Percentiles rank a stretch among this genome's conserved stretches.
These are phyloP conservation scores for Platycheirus rosarum DNA, from an alignment of 2,888 invertebrate species.

Conservation along the genomic window DNA sequence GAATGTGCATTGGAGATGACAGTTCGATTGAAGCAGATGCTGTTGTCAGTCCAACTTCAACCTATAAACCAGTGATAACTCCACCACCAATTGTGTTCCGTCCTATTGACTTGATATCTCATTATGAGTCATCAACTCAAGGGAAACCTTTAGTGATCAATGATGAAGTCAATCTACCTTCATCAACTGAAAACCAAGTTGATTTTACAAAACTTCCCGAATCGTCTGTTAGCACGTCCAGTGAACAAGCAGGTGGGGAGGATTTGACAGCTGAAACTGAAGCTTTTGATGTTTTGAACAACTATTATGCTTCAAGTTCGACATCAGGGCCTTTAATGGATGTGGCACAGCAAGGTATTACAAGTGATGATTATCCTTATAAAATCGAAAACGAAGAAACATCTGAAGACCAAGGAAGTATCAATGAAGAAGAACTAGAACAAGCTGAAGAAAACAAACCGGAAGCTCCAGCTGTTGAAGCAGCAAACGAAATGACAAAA, in stretches of 20 bases:
- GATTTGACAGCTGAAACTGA: constrained; percentile 53
- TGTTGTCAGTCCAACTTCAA: constrained; percentile 68
- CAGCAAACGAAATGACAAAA: constrained; percentile 66
- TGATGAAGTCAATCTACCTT: constrained; percentile 20
- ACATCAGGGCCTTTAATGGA: constrained; percentile 31
- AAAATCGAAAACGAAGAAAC: constrained; percentile 79
- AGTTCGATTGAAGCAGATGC: constrained; percentile 68
- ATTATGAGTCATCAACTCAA: constrained; percentile 59
- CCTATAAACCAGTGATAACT: constrained; percentile 73
- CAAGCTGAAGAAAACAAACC: constrained; percentile 31
- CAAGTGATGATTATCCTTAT: constrained; percentile 79
- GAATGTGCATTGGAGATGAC: constrained; percentile 84
- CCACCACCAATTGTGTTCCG: constrained; percentile 71
- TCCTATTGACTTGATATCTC: constrained; percentile 71
- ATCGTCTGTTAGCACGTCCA: constrained; percentile 28
- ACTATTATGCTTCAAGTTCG: constrained; percentile 40
- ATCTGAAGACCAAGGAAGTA: constrained; percentile 70
- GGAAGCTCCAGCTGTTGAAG: constrained; percentile 55
- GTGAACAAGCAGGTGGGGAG: constrained; percentile 54
- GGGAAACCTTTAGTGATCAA: constrained; percentile 46
- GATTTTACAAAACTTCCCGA: constrained; percentile 34
- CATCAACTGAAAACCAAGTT: constrained; percentile 15
- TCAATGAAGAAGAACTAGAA: constrained; percentile 29
- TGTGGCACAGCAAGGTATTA: constrained; percentile 17
- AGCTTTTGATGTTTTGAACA: constrained; percentile 20